A percentile compares a stretch with the other conserved stretches of the same genome.
Conservation (phyloP, 2,797 vertebrate species). For the Aulostomus chinensis region DNA sequence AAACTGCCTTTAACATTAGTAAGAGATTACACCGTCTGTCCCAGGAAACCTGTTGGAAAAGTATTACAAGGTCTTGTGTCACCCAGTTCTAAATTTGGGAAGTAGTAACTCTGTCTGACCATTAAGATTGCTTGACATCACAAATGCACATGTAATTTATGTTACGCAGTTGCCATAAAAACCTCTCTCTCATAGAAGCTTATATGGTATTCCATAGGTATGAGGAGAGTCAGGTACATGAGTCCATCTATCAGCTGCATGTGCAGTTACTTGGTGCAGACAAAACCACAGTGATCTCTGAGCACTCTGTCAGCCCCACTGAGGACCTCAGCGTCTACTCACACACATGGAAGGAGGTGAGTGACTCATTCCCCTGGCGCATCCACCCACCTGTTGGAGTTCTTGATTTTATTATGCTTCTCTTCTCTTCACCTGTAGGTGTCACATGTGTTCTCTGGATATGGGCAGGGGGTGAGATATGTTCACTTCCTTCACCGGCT, state of each 20-base stretch:
- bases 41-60: no score
- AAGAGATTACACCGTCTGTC: no score
- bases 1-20: no score
- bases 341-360: slow-evolving; percentile 81
- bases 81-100: no score
- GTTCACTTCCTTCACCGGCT: slow-evolving; percentile 81
- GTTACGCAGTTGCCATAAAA: no score
- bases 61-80: no score
- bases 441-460: slow-evolving; percentile 84
- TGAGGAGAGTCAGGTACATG: slow-evolving; percentile 84
- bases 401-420: no score
- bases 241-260: slow-evolving; percentile 81
- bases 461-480: slow-evolving; percentile 83
- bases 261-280: slow-evolving; percentile 84
- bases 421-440: slow-evolving; percentile 76
- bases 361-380: background rate
- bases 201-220: slow-evolving; percentile 70
- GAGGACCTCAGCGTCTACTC: slow-evolving; percentile 69
- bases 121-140: background rate
- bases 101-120: no score
- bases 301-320: slow-evolving; percentile 64
- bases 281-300: slow-evolving; percentile 74
- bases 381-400: slow-evolving; percentile 60
- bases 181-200: background rate
- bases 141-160: background rate